phyloP scores from a whole-genome alignment of 2,888 invertebrate genomes.

The Caprella mutica region DNA sequence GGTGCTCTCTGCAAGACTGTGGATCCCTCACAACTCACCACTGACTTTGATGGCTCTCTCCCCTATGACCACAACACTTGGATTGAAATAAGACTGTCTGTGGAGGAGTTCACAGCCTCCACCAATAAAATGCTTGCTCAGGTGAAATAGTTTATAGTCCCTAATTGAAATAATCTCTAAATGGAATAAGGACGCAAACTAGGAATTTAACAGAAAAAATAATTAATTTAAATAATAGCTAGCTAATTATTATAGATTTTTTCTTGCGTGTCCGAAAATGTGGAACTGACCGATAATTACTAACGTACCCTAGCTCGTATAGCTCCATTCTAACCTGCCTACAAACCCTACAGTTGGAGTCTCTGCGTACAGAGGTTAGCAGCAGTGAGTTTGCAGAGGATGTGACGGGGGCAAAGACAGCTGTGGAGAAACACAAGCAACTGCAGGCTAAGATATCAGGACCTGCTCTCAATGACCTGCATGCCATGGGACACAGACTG shows the following conservation, averaged over 20 bases:
- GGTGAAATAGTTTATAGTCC: not conserved
- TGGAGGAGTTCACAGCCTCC: slow-evolving; percentile 94
- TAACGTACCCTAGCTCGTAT: not conserved
- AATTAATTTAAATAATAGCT: not conserved
- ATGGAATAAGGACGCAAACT: too few relatives aligned
- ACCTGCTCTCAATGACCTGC: slow-evolving; percentile 85
- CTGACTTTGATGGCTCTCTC: slow-evolving; percentile 85
- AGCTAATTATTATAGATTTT: too few relatives aligned
- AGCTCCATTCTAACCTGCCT: not conserved
- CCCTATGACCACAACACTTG: slow-evolving; percentile 94
- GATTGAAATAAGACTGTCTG: slow-evolving; percentile 82
- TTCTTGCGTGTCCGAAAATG: too few relatives aligned
- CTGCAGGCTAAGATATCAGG: slow-evolving; percentile 88
- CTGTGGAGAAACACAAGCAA: slow-evolving; percentile 83
- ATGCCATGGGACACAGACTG: slow-evolving; percentile 67
- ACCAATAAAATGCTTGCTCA: slow-evolving; percentile 84
- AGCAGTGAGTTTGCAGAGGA: slow-evolving; percentile 91
- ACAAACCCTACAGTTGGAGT: slow-evolving; percentile 51
- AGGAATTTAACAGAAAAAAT: not conserved
- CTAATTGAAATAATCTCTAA: not conserved
- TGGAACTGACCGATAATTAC: not conserved
- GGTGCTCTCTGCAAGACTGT: slow-evolving; percentile 87
- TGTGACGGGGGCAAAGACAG: slow-evolving; percentile 78
- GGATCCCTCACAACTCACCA: slow-evolving; percentile 81
- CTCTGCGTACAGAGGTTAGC: slow-evolving; percentile 81